A percentile compares a stretch with the other conserved stretches of the same genome.
These are phyloP conservation scores for Electrophaes corylata DNA, from an alignment of 2,888 invertebrate genomes.

Conservation along the genomic window DNA sequence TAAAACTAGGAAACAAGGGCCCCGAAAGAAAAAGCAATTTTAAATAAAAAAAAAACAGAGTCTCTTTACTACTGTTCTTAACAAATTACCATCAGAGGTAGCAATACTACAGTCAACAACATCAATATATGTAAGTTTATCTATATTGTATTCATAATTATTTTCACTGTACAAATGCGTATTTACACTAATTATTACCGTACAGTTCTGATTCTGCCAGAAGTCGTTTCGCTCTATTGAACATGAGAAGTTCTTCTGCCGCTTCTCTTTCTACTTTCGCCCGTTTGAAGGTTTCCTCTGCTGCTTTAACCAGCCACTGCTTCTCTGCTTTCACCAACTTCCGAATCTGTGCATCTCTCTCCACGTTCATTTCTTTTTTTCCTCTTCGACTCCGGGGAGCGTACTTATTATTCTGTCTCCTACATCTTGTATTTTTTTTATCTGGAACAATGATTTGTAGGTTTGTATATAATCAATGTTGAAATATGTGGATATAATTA, in stretches of 20 bases:
- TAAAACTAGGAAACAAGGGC: neutral
- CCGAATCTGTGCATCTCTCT: neutral
- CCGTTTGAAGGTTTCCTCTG: neutral
- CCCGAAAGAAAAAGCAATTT: neutral
- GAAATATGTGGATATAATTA: too few relatives aligned
- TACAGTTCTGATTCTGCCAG: slow-evolving; percentile 1
- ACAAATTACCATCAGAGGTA: neutral
- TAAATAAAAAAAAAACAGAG: neutral
- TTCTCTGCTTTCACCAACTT: slow-evolving; percentile 1
- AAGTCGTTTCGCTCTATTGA: slow-evolving; percentile 5
- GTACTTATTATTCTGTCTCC: neutral
- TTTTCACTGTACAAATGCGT: neutral
- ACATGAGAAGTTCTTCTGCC: slow-evolving; percentile 1
- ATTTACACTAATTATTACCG: neutral
- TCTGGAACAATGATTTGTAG: neutral
- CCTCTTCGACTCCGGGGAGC: neutral
- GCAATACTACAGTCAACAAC: neutral
- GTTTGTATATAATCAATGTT: too few relatives aligned
- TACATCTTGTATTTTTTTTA: neutral
- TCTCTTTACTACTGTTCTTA: neutral
- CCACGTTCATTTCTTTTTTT: neutral
- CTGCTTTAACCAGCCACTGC: slow-evolving; percentile 1
- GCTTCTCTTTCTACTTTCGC: slow-evolving; percentile 5
- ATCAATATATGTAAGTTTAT: neutral
- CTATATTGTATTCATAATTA: neutral